phyloP scores from a whole-genome alignment of 2,113 vertebrate species.

The Grus americana region DNA sequence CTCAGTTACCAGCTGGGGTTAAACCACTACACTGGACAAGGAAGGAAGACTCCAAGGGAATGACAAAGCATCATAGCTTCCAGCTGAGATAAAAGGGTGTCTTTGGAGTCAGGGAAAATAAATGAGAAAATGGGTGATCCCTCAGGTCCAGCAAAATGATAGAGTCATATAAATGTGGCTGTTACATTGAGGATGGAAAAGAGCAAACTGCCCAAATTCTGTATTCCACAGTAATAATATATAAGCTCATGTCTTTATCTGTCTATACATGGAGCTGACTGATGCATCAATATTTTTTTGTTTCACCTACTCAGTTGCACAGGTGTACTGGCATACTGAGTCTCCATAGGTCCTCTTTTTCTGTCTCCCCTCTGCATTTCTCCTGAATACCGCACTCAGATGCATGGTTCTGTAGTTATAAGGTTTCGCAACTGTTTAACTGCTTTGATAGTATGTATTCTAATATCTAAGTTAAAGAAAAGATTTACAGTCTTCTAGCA shows the following conservation, averaged over 20 bases:
- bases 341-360: neutral
- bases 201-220: neutral
- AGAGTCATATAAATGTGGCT: neutral
- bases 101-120: neutral
- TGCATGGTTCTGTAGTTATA: neutral
- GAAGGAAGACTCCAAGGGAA: neutral
- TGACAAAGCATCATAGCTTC: neutral
- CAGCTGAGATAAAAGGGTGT: neutral
- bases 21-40: neutral
- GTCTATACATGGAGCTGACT: neutral
- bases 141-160: neutral
- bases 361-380: neutral
- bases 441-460: neutral
- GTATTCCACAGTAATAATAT: neutral
- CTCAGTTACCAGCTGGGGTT: no score
- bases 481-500: neutral
- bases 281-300: neutral
- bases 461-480: neutral
- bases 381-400: neutral
- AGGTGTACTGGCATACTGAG: neutral
- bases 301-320: neutral
- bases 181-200: neutral
- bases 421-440: neutral
- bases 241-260: neutral
- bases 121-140: neutral